These are phyloP conservation scores for Heliconius aoede DNA, from an alignment of 2,888 invertebrate genomes.

Conservation along the genomic window DNA sequence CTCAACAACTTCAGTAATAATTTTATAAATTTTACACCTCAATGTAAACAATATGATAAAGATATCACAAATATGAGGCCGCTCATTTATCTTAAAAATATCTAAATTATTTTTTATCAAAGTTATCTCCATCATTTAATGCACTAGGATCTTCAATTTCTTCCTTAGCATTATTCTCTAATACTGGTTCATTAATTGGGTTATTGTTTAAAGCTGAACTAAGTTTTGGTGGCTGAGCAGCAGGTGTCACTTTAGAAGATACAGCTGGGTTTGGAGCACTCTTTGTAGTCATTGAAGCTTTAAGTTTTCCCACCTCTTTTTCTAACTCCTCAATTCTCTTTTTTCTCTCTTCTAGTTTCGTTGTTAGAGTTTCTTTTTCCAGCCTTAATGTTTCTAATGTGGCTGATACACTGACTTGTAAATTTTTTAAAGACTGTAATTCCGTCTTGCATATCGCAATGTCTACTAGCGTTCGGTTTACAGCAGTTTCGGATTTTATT, in stretches of 20 bases:
- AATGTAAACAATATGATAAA: constrained; percentile 39
- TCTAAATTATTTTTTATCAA: constrained; percentile 65
- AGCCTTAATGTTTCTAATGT: constrained; percentile 75
- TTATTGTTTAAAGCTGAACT: constrained; percentile 70
- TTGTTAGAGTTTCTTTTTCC: constrained; percentile 73
- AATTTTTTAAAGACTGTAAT: constrained; percentile 74
- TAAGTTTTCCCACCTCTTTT: constrained; percentile 69
- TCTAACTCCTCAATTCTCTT: constrained; percentile 72
- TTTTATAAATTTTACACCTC: constrained; percentile 21
- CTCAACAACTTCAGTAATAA: background rate
- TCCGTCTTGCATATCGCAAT: constrained; percentile 76
- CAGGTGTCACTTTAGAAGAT: constrained; percentile 70
- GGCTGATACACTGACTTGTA: constrained; percentile 76
- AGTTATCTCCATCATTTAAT: constrained; percentile 70
- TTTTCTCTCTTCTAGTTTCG: constrained; percentile 70
- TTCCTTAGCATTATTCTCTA: constrained; percentile 79
- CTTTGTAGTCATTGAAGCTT: constrained; percentile 68
- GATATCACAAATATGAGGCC: constrained; percentile 51
- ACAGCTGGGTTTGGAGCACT: constrained; percentile 63
- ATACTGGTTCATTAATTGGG: constrained; percentile 69
- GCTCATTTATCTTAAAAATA: constrained; percentile 34
- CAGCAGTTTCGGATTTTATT: constrained; percentile 67
- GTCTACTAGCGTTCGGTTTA: constrained; percentile 70
- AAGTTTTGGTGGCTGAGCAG: constrained; percentile 69
- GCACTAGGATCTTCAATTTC: constrained; percentile 77